A percentile compares a stretch with the other conserved stretches of the same genome.
phyloP scores from a whole-genome alignment of 1,140 invertebrate species.

The Zeugodacus cucurbitae region DNA sequence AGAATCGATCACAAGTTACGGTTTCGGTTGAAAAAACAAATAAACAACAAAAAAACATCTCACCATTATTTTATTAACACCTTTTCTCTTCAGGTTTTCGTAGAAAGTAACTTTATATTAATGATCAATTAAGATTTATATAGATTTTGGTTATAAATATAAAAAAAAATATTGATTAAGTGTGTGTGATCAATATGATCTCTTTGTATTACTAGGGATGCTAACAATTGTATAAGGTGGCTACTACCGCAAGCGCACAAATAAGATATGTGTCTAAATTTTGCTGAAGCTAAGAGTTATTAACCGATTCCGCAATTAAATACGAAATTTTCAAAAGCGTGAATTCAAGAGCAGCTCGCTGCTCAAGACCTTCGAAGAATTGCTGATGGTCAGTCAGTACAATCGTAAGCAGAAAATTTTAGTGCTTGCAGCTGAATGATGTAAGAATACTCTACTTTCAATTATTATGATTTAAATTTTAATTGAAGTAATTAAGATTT shows the following conservation, averaged over 20 bases:
- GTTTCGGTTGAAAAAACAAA: not conserved
- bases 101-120: not conserved
- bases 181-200: no score
- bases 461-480: not conserved
- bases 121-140: not conserved
- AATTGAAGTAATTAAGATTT: not conserved
- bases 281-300: not conserved
- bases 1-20: not conserved
- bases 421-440: not conserved
- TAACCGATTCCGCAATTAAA: not conserved
- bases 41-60: not conserved
- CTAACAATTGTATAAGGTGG: no score
- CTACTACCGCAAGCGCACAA: no score
- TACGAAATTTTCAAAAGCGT: not conserved
- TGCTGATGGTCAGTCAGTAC: not conserved
- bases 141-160: not conserved
- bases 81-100: not conserved
- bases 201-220: no score
- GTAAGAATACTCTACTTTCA: not conserved
- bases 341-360: not conserved
- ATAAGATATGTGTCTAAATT: no score
- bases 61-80: not conserved
- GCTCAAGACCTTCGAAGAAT: not conserved
- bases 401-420: not conserved
- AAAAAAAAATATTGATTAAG: not conserved